Percentiles rank a stretch among this genome's conserved stretches.
These are phyloP conservation scores for Folsomia manolachei DNA, from an alignment of 2,888 invertebrate genomes.

Conservation along the genomic window DNA sequence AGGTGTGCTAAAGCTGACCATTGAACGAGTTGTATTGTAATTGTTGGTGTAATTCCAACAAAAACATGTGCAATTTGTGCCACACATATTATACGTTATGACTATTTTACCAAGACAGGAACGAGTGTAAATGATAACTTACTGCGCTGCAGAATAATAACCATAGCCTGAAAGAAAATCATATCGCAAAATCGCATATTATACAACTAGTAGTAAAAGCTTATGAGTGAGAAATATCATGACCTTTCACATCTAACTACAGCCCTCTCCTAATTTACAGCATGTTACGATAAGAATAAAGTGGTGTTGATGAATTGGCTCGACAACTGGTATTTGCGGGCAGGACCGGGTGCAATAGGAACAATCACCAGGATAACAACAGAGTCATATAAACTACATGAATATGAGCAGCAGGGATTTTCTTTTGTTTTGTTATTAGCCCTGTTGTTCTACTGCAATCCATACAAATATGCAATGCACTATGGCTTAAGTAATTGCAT, in stretches of 20 bases:
- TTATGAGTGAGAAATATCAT: constrained; percentile 5
- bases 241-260: constrained; percentile 17
- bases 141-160: too few relatives aligned
- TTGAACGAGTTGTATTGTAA: too few relatives aligned
- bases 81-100: too few relatives aligned
- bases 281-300: constrained; percentile 17
- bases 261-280: constrained; percentile 1
- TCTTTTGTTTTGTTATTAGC: not conserved
- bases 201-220: not conserved
- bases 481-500: not conserved
- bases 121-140: too few relatives aligned
- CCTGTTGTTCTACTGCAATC: not conserved
- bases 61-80: too few relatives aligned
- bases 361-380: too few relatives aligned
- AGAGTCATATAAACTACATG: too few relatives aligned
- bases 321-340: not conserved
- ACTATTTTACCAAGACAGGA: too few relatives aligned
- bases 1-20: too few relatives aligned
- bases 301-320: constrained; percentile 14
- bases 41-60: too few relatives aligned
- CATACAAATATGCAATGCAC: too few relatives aligned
- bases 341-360: not conserved
- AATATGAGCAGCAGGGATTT: not conserved
- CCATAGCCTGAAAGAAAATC: not conserved
- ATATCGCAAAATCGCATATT: not conserved